These are phyloP conservation scores for Donacobius atricapilla DNA, from an alignment of 2,113 vertebrate genomes.

Conservation along the genomic window DNA sequence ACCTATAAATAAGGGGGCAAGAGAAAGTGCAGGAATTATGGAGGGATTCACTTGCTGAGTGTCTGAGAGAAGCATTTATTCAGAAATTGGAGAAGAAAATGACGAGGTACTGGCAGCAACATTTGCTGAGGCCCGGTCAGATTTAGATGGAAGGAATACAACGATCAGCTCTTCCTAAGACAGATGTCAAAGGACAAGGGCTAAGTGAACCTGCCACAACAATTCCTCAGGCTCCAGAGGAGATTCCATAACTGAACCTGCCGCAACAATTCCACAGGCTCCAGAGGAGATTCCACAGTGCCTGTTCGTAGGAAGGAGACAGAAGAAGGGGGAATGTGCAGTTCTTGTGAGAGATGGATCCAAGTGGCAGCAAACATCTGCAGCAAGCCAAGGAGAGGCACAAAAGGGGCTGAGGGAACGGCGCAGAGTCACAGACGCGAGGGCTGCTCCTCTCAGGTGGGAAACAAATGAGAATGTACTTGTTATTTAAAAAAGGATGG, in stretches of 20 bases:
- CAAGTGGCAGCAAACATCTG: not conserved
- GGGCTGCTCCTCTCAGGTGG: not conserved
- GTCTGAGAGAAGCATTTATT: not conserved
- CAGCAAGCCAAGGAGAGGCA: not conserved
- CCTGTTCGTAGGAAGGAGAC: not conserved
- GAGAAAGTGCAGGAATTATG: not conserved
- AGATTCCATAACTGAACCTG: no score
- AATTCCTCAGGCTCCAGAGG: not conserved
- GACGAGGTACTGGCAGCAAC: not conserved
- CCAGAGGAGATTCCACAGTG: not conserved
- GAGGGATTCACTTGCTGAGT: not conserved
- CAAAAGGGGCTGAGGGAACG: not conserved
- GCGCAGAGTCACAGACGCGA: not conserved
- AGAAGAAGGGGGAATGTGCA: not conserved
- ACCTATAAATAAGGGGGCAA: not conserved
- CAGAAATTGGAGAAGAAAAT: not conserved
- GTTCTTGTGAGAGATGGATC: not conserved
- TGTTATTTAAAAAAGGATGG: rapidly evolving
- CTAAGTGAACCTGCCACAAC: not conserved
- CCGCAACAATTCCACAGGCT: not conserved
- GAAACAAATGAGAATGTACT: not conserved
- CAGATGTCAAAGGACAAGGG: not conserved
- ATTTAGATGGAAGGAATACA: not conserved
- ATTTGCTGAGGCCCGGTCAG: not conserved
- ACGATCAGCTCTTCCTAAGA: not conserved